These are phyloP conservation scores for Lycocerus yunnanus DNA, from an alignment of 2,888 invertebrate species.

Conservation along the genomic window DNA sequence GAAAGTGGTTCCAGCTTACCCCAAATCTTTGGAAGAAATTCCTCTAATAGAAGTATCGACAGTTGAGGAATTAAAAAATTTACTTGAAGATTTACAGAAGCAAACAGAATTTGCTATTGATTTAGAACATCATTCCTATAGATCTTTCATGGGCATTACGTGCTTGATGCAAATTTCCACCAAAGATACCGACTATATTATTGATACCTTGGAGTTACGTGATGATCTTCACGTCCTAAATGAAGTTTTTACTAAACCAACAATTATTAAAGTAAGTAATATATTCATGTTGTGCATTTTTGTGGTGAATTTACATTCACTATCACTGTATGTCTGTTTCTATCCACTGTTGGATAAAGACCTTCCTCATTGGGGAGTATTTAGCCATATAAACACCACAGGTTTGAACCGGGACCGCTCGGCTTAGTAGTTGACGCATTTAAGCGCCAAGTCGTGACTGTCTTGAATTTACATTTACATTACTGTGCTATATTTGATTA, in stretches of 20 bases:
- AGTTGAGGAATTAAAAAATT: slow-evolving; percentile 63
- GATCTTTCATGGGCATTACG: slow-evolving; percentile 91
- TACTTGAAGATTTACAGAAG: slow-evolving; percentile 69
- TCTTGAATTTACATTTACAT: too few species aligned
- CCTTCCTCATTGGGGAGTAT: too few species aligned
- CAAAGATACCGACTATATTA: slow-evolving; percentile 76
- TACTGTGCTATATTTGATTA: too few species aligned
- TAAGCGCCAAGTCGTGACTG: too few species aligned
- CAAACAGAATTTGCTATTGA: slow-evolving; percentile 86
- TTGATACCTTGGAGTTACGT: slow-evolving; percentile 86
- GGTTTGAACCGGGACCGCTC: too few species aligned
- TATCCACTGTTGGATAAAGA: too few species aligned
- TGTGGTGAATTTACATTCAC: too few species aligned
- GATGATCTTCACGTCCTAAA: slow-evolving; percentile 83
- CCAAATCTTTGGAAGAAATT: slow-evolving; percentile 64
- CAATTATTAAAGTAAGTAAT: slow-evolving; percentile 77
- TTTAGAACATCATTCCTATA: slow-evolving; percentile 90
- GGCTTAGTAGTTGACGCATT: too few species aligned
- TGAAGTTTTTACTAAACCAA: slow-evolving; percentile 86
- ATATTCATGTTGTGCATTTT: background rate
- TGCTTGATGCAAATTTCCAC: slow-evolving; percentile 96
- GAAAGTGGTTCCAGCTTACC: slow-evolving; percentile 50
- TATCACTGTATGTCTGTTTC: too few species aligned
- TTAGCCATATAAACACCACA: too few species aligned
- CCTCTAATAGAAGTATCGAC: slow-evolving; percentile 72